These are phyloP conservation scores for Galaxea fascicularis DNA, from an alignment of 92 coral and sea anemone genomes.

Conservation along the genomic window DNA sequence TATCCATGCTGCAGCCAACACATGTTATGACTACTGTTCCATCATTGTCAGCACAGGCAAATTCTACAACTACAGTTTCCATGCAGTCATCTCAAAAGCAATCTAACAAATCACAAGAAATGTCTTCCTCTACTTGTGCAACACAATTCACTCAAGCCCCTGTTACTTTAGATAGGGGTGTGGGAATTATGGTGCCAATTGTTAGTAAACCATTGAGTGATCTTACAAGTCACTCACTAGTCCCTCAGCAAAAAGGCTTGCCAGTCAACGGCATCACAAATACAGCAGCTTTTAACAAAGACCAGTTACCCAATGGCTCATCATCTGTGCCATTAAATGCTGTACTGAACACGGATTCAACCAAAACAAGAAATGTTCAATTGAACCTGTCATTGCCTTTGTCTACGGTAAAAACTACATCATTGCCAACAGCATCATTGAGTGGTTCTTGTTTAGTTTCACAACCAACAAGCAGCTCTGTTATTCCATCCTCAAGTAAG, in stretches of 20 bases:
- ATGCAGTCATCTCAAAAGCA: background rate
- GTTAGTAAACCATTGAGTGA: background rate
- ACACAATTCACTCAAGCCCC: background rate
- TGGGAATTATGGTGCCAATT: background rate
- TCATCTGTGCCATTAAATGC: background rate
- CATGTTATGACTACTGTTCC: background rate
- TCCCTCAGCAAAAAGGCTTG: background rate
- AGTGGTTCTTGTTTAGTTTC: background rate
- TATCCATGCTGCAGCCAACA: background rate
- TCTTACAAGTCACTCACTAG: background rate
- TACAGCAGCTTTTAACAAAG: background rate
- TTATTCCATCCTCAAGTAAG: background rate
- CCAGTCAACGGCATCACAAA: background rate
- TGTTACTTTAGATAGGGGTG: background rate
- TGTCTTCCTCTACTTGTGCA: background rate
- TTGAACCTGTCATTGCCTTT: background rate
- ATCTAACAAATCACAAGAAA: background rate
- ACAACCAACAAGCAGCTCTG: slow-evolving; percentile 2
- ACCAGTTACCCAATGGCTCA: background rate
- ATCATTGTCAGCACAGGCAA: background rate
- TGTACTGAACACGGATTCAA: background rate
- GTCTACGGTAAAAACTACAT: background rate
- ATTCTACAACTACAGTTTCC: slow-evolving; percentile 2
- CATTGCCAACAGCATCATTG: background rate
- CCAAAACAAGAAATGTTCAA: background rate